Percentiles rank a stretch among this genome's conserved stretches.
Evolutionary conservation across 2,113 vertebrate species (phyloP).

Genomic region (Cinclus cinclus): DNA sequence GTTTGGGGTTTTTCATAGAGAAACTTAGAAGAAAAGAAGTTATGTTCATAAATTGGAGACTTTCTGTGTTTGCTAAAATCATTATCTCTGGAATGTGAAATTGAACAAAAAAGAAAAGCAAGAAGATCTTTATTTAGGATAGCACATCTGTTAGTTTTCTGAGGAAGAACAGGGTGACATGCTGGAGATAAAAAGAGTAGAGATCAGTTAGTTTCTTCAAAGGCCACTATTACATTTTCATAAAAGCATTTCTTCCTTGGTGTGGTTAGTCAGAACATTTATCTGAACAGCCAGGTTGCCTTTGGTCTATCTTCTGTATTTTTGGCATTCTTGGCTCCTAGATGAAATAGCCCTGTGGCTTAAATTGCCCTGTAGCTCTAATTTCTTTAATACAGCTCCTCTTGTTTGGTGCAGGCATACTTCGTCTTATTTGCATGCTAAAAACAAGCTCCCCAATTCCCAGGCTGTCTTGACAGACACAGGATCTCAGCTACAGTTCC

Average conservation of each 20-base stretch:
- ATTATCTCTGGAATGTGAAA: constrained; percentile 3
- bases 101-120: not conserved
- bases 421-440: not conserved
- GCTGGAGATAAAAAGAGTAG: not conserved
- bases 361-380: constrained; percentile 13
- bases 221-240: constrained; percentile 8
- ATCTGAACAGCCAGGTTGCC: constrained; percentile 20
- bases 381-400: constrained; percentile 12
- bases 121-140: not conserved
- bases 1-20: not conserved
- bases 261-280: constrained; percentile 22
- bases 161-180: not conserved
- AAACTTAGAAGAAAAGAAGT: not conserved
- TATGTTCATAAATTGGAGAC: not conserved
- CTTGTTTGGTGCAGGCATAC: not conserved
- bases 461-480: not conserved
- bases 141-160: not conserved
- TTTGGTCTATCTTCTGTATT: constrained; percentile 21
- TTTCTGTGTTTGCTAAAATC: not conserved
- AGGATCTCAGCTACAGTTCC: not conserved
- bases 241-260: constrained; percentile 36
- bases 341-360: constrained; percentile 31
- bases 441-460: constrained; percentile 3
- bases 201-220: constrained; percentile 36
- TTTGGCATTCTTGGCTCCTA: constrained; percentile 21